Conservation (phyloP, 2,797 vertebrate genomes). For the Coendou prehensilis region DNA sequence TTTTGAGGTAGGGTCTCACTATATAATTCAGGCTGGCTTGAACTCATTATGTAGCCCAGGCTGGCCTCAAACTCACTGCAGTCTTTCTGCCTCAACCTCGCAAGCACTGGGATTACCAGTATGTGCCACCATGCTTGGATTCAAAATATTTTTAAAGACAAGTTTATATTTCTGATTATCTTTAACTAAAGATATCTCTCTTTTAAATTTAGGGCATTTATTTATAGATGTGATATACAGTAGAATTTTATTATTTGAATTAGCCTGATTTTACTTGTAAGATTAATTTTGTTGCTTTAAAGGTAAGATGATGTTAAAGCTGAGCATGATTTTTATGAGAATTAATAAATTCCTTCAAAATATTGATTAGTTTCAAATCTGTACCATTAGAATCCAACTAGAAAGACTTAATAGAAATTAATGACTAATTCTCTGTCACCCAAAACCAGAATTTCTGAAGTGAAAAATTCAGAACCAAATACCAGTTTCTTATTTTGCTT, state of each 20-base stretch:
- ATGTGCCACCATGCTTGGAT: neutral
- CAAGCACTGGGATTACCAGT: neutral
- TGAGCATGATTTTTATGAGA: neutral
- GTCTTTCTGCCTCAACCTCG: neutral
- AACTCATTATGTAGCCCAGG: too few species aligned
- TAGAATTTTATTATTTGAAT: neutral
- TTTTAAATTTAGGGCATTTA: slow-evolving; percentile 23
- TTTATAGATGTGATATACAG: neutral
- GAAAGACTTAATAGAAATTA: slow-evolving; percentile 23
- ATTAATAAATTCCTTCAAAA: slow-evolving; percentile 15
- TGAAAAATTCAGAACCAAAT: slow-evolving; percentile 20
- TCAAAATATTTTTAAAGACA: neutral
- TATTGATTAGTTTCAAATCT: slow-evolving; percentile 19
- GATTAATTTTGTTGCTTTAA: slow-evolving; percentile 25
- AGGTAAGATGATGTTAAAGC: slow-evolving; percentile 49
- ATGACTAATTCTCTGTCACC: neutral
- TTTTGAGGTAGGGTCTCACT: neutral
- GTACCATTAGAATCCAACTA: neutral
- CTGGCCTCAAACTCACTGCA: neutral
- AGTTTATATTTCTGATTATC: slow-evolving; percentile 46
- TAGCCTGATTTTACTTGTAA: slow-evolving; percentile 12
- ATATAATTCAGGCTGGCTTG: too few species aligned
- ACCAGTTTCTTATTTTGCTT: slow-evolving; percentile 1
- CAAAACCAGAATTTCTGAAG: slow-evolving; percentile 4
- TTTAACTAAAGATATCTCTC: neutral